Percentiles rank a stretch among this genome's conserved stretches.
phyloP scores from a whole-genome alignment of 2,113 vertebrate species.

The Trematomus loennbergii region DNA sequence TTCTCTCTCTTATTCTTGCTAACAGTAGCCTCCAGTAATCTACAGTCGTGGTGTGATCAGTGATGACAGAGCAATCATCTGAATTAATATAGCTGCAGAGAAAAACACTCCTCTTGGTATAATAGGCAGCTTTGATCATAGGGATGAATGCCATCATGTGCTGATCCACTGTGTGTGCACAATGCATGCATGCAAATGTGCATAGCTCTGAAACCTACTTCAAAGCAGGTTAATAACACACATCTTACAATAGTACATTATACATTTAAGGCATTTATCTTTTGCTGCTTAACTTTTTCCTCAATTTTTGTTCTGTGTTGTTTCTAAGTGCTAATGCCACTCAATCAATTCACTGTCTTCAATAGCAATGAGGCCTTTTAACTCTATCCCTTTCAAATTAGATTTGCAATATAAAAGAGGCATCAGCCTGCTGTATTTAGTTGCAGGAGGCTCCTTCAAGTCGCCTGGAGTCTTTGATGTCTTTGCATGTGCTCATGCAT shows the following conservation, averaged over 20 bases:
- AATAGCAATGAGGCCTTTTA: conserved; percentile 65
- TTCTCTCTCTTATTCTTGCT: not conserved
- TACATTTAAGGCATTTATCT: not conserved
- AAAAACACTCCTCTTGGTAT: conserved; percentile 27
- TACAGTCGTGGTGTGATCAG: not conserved
- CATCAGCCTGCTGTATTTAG: conserved; percentile 40
- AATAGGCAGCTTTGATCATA: conserved; percentile 64
- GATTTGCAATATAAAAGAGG: conserved; percentile 63
- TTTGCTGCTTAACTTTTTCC: conserved; percentile 13
- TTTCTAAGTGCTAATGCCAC: conserved; percentile 40
- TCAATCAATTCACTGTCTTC: conserved; percentile 62
- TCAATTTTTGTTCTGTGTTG: conserved; percentile 22
- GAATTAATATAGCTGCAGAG: conserved; percentile 33
- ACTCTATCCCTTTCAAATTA: conserved; percentile 52
- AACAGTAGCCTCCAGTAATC: conserved; percentile 27
- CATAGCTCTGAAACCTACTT: conserved; percentile 4
- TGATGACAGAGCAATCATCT: conserved; percentile 58
- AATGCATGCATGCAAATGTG: not conserved
- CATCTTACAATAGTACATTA: conserved; percentile 1
- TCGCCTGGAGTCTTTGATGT: conserved; percentile 13
- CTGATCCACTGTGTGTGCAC: conserved; percentile 19
- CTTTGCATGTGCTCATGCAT: not conserved
- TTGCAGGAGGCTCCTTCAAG: conserved; percentile 50
- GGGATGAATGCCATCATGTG: conserved; percentile 62
- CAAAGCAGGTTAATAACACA: not conserved